Evolutionary conservation across 1,140 invertebrate genomes (phyloP).

Genomic region (Diachasma alloeum): DNA sequence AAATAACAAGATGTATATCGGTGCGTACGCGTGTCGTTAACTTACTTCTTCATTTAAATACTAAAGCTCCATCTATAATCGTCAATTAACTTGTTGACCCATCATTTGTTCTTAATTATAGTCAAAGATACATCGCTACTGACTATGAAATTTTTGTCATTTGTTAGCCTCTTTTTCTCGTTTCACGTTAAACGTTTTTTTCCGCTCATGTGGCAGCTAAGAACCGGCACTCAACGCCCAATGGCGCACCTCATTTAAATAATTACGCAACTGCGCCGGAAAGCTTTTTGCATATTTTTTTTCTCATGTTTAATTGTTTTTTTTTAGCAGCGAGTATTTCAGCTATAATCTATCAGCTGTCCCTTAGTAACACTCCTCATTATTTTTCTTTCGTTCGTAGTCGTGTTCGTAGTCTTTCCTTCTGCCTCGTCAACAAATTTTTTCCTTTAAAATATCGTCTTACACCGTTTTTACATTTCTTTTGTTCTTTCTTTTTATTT

Average conservation of each 20-base stretch:
- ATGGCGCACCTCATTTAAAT: background rate
- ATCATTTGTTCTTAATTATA: slow-evolving; percentile 10
- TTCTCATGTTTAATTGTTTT: background rate
- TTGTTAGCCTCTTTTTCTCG: slow-evolving; percentile 15
- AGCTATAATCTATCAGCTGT: slow-evolving; percentile 1
- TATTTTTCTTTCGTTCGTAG: background rate
- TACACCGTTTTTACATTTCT: background rate
- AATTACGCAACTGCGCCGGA: background rate
- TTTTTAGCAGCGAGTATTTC: slow-evolving; percentile 1
- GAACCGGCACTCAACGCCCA: background rate
- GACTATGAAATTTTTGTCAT: slow-evolving; percentile 18
- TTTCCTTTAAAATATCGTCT: background rate
- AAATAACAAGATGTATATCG: slow-evolving; percentile 65
- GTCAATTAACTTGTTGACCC: slow-evolving; percentile 15
- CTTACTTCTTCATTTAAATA: slow-evolving; percentile 47
- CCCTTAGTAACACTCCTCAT: background rate
- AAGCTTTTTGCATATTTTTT: slow-evolving; percentile 4
- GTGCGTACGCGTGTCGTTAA: slow-evolving; percentile 62
- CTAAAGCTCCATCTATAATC: slow-evolving; percentile 55
- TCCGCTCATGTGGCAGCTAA: background rate
- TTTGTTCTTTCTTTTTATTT: background rate
- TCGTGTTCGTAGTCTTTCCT: background rate
- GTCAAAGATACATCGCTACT: slow-evolving; percentile 28
- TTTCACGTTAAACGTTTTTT: background rate
- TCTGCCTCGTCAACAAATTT: background rate